These are phyloP conservation scores for Labroides dimidiatus DNA, from an alignment of 2,797 vertebrate genomes.

Conservation along the genomic window DNA sequence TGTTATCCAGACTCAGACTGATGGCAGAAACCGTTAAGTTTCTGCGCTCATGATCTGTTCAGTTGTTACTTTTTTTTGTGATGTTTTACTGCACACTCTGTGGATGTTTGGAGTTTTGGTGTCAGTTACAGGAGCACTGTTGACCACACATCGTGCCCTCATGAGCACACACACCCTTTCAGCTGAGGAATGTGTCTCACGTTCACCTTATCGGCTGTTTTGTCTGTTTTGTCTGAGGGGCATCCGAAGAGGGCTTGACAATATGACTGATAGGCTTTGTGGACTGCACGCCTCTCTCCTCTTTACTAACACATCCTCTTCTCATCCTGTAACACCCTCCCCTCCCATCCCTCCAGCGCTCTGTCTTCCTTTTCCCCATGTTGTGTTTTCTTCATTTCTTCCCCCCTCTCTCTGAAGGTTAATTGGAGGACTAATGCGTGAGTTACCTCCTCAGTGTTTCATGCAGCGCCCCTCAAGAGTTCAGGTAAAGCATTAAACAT, in stretches of 20 bases:
- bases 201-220: slow-evolving; percentile 81
- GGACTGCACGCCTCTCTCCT: slow-evolving; percentile 64
- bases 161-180: slow-evolving; percentile 61
- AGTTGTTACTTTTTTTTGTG: slow-evolving; percentile 15
- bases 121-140: slow-evolving; percentile 48
- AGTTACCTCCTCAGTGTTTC: slow-evolving; percentile 2
- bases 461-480: slow-evolving; percentile 16
- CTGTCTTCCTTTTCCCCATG: not conserved
- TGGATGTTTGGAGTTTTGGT: slow-evolving; percentile 28
- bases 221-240: slow-evolving; percentile 78
- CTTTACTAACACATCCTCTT: slow-evolving; percentile 17
- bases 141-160: slow-evolving; percentile 75
- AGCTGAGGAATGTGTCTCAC: slow-evolving; percentile 78
- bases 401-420: slow-evolving; percentile 4
- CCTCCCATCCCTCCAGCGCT: not conserved
- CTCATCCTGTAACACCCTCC: slow-evolving; percentile 15
- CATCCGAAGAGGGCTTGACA: slow-evolving; percentile 71
- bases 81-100: slow-evolving; percentile 21
- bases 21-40: not conserved
- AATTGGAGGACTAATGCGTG: slow-evolving; percentile 20
- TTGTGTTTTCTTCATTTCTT: not conserved
- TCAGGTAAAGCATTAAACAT: slow-evolving; percentile 14
- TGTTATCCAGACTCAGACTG: no score
- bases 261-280: slow-evolving; percentile 68
- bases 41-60: not conserved